These are phyloP conservation scores for Conus canariensis DNA, from an alignment of 2,888 invertebrate genomes.

Conservation along the genomic window DNA sequence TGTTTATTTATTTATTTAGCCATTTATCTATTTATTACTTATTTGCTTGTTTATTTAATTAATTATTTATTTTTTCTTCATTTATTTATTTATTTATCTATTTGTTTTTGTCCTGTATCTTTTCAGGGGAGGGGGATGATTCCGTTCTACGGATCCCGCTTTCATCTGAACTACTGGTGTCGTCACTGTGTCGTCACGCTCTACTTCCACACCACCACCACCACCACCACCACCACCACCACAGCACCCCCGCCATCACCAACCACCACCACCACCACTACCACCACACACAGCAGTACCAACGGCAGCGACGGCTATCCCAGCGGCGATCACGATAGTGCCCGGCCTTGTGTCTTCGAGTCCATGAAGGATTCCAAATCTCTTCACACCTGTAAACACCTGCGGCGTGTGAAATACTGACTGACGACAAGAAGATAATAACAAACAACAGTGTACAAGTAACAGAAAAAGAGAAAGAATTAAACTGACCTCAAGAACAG, in stretches of 20 bases:
- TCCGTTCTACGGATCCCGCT: conserved; percentile 11
- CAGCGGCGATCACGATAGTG: not conserved
- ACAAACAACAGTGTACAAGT: too few species aligned
- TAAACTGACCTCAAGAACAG: too few species aligned
- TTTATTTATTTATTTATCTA: too few species aligned
- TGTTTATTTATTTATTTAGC: too few species aligned
- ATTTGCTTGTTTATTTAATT: not conserved
- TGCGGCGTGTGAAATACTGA: not conserved
- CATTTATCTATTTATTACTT: not conserved
- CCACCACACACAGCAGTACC: not conserved
- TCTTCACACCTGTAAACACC: not conserved
- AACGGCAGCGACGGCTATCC: not conserved
- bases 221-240: too few species aligned
- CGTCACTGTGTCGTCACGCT: not conserved
- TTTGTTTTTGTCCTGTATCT: not conserved
- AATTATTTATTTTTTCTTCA: not conserved
- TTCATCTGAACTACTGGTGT: conserved; percentile 16
- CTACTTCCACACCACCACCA: not conserved
- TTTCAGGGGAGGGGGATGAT: not conserved
- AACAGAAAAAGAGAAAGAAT: too few species aligned
- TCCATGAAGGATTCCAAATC: not conserved
- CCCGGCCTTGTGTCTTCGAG: not conserved
- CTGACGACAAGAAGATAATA: too few species aligned
- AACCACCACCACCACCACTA: not conserved
- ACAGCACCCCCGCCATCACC: too few species aligned